Percentiles rank a stretch among this genome's conserved stretches.
Evolutionary conservation across 2,888 invertebrate species (phyloP).

Genomic region (Sericinus montela): DNA sequence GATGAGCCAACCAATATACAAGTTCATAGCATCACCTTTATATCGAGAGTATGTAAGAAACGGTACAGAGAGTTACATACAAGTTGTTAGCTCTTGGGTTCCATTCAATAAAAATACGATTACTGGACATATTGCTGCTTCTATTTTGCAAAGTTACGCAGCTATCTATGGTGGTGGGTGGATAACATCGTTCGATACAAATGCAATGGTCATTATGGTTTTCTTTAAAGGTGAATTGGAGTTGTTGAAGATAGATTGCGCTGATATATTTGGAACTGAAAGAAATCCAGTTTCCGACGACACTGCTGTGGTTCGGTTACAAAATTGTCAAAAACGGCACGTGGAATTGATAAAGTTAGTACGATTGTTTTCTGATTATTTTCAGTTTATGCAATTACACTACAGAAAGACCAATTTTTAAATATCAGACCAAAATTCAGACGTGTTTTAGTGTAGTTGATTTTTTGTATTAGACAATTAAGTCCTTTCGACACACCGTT

Average conservation of each 20-base stretch:
- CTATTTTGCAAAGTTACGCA: constrained; percentile 48
- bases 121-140: constrained; percentile 47
- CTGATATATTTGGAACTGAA: constrained; percentile 44
- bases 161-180: constrained; percentile 62
- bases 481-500: no score
- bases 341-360: constrained; percentile 56
- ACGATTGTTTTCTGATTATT: no score
- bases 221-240: constrained; percentile 60
- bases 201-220: constrained; percentile 63
- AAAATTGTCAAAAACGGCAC: constrained; percentile 50
- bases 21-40: constrained; percentile 35
- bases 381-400: no score
- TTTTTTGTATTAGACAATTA: no score
- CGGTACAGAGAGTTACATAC: constrained; percentile 47
- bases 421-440: no score
- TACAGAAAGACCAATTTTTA: no score
- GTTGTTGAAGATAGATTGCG: constrained; percentile 47
- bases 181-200: constrained; percentile 65
- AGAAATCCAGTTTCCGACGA: constrained; percentile 22
- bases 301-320: constrained; percentile 35
- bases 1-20: constrained; percentile 49
- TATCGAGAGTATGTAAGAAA: constrained; percentile 48
- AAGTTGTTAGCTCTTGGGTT: constrained; percentile 66
- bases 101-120: constrained; percentile 55
- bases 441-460: no score